Percentiles rank a stretch among this genome's conserved stretches.
Conservation (phyloP, 2,113 vertebrate genomes). For the Corythornis cristatus region DNA sequence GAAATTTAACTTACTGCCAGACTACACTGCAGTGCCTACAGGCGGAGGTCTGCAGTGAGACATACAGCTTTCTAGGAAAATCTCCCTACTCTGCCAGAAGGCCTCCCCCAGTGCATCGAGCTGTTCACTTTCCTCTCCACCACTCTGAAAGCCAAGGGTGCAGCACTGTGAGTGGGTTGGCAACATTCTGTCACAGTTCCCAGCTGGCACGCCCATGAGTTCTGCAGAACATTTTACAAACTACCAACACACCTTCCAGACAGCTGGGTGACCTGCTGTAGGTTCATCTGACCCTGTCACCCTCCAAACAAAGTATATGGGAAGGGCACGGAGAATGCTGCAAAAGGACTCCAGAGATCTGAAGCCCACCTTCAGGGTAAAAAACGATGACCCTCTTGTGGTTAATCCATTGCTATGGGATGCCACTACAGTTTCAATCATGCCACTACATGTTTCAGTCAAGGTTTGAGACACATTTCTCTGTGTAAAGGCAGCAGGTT, state of each 20-base stretch:
- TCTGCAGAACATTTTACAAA: not conserved
- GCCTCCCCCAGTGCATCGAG: not conserved
- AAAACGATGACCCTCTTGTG: not conserved
- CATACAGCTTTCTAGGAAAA: rapidly evolving
- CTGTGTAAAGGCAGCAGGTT: not conserved
- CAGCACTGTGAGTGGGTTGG: rapidly evolving
- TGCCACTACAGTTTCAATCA: not conserved
- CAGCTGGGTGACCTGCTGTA: not conserved
- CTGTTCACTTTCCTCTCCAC: not conserved
- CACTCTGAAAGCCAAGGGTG: not conserved
- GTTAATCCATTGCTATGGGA: not conserved
- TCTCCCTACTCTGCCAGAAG: rapidly evolving
- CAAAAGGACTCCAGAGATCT: not conserved
- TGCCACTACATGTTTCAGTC: no score
- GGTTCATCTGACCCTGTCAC: not conserved
- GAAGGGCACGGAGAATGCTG: not conserved
- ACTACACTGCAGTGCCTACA: not conserved
- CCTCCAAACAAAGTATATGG: not conserved
- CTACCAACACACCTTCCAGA: not conserved
- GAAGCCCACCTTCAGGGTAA: not conserved
- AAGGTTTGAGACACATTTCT: not conserved
- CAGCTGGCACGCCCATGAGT: not conserved
- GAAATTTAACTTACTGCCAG: not conserved
- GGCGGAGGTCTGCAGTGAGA: not conserved
- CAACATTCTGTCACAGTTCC: not conserved